Percentiles rank a stretch among this genome's conserved stretches.
These are phyloP conservation scores for Gasteruption jaculator DNA, from an alignment of 2,888 invertebrate species.

Conservation along the genomic window DNA sequence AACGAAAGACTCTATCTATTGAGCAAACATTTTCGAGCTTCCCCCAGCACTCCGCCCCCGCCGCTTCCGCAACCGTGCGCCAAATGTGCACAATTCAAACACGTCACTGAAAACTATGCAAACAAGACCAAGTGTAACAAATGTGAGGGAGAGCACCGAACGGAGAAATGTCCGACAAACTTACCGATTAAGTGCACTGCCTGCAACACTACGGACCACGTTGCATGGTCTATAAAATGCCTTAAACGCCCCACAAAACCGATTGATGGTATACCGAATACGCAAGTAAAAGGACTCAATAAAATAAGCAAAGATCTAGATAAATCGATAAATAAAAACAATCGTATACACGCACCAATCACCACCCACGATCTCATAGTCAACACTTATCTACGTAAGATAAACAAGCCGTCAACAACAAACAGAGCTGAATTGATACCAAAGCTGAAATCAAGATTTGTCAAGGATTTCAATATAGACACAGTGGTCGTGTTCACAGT, in stretches of 20 bases:
- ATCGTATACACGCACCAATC: conserved; percentile 3
- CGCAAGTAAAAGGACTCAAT: conserved; percentile 1
- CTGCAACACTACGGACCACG: too few relatives aligned
- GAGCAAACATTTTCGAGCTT: conserved; percentile 6
- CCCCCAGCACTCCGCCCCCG: too few relatives aligned
- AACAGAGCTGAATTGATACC: conserved; percentile 8
- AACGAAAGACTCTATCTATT: conserved; percentile 2
- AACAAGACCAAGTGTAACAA: conserved; percentile 4
- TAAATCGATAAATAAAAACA: too few relatives aligned
- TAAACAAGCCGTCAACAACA: neutral
- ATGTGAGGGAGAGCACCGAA: conserved; percentile 8
- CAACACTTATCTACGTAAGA: conserved; percentile 8
- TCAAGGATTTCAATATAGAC: conserved; percentile 6
- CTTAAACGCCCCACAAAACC: too few relatives aligned
- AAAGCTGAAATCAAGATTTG: conserved; percentile 3
- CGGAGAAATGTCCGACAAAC: conserved; percentile 6
- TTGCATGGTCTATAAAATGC: too few relatives aligned
- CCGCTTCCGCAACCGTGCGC: conserved; percentile 4
- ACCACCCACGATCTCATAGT: conserved; percentile 4
- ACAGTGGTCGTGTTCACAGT: conserved; percentile 1
- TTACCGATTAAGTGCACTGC: too few relatives aligned
- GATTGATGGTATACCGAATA: too few relatives aligned
- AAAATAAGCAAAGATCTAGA: conserved; percentile 3
- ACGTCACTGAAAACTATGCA: conserved; percentile 1
- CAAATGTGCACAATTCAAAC: conserved; percentile 3